Conservation (phyloP, 1,140 invertebrate species). For the Temnothorax curvispinosus region DNA sequence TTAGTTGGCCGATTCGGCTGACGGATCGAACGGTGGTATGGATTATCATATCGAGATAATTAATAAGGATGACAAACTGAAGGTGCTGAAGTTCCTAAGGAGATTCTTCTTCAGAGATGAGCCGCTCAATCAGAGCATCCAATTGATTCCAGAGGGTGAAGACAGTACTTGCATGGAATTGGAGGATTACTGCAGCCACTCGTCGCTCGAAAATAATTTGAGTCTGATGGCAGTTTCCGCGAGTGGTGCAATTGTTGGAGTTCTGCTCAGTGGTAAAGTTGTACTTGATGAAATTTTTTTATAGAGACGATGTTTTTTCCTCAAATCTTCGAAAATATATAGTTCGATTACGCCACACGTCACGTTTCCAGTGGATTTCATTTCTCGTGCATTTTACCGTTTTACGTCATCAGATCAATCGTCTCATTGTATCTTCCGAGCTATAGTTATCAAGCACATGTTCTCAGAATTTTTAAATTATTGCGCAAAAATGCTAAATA, state of each 20-base stretch:
- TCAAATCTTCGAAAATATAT: neutral
- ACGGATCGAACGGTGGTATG: conserved; percentile 72
- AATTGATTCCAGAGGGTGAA: conserved; percentile 87
- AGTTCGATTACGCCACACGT: neutral
- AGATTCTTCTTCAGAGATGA: conserved; percentile 91
- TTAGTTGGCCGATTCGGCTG: conserved; percentile 78
- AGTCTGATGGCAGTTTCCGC: conserved; percentile 88
- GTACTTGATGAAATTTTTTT: neutral
- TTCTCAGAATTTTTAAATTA: conserved; percentile 1
- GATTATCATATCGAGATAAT: conserved; percentile 81
- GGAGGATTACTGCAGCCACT: conserved; percentile 88
- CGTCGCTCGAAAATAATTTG: conserved; percentile 87
- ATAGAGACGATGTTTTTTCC: neutral
- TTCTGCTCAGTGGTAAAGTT: conserved; percentile 84
- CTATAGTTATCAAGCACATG: neutral
- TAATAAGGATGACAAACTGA: conserved; percentile 84
- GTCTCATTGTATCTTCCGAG: neutral
- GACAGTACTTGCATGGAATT: conserved; percentile 88
- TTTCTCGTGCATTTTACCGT: neutral
- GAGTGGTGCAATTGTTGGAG: conserved; percentile 88
- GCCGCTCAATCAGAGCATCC: conserved; percentile 89
- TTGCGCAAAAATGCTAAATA: neutral
- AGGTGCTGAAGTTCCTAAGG: conserved; percentile 87
- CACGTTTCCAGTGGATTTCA: neutral
- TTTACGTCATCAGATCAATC: neutral